Percentiles rank a stretch among this genome's conserved stretches.
These are phyloP conservation scores for Eumerus sabulonum DNA, from an alignment of 2,888 invertebrate species.

Conservation along the genomic window DNA sequence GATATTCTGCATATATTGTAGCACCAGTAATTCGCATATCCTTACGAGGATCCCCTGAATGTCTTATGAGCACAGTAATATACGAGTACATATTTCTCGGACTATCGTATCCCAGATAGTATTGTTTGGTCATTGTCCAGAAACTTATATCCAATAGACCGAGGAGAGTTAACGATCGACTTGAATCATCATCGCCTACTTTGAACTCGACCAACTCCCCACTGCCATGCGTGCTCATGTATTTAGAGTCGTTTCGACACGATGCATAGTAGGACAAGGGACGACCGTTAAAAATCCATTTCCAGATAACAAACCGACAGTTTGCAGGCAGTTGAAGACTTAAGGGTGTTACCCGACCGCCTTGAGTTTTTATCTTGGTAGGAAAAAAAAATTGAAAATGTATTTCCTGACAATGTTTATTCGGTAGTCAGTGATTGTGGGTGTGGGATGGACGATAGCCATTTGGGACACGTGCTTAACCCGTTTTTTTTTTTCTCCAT, in stretches of 20 bases:
- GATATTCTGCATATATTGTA: constrained; percentile 29
- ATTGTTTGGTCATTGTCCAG: constrained; percentile 56
- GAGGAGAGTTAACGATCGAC: constrained; percentile 61
- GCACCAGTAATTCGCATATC: constrained; percentile 30
- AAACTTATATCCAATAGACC: constrained; percentile 64
- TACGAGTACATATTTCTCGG: constrained; percentile 4
- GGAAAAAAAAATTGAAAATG: constrained; percentile 18
- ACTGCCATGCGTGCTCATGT: neutral
- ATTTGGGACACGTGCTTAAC: constrained; percentile 58
- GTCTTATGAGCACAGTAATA: too few relatives aligned
- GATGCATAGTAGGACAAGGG: constrained; percentile 17
- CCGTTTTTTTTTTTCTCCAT: too few relatives aligned
- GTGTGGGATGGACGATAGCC: constrained; percentile 24
- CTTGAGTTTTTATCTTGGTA: constrained; percentile 32
- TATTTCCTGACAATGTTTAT: constrained; percentile 25
- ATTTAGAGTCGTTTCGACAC: constrained; percentile 2
- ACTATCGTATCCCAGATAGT: constrained; percentile 5
- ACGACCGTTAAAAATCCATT: constrained; percentile 64
- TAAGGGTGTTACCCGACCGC: constrained; percentile 30
- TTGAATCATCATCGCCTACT: constrained; percentile 60
- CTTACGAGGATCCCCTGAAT: constrained; percentile 26
- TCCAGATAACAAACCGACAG: constrained; percentile 61
- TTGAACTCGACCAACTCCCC: constrained; percentile 16
- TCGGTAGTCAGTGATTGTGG: neutral
- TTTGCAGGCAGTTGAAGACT: neutral